Base-by-base conservation (phyloP, 64 coral and sea anemone species). In the Montipora capricornis region DNA sequence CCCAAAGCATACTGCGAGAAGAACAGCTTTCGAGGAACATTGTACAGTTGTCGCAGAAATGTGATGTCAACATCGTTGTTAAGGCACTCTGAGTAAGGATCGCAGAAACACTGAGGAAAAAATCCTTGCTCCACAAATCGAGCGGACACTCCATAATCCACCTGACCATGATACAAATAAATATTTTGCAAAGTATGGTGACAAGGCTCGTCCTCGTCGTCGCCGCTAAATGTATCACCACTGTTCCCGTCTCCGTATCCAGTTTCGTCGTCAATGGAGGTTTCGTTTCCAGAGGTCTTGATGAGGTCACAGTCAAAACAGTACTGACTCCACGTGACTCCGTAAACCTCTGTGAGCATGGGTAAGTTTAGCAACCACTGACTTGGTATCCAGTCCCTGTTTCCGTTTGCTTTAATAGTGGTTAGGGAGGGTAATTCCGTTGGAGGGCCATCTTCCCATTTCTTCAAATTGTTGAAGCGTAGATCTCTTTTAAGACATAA, bases 281-380 rank as follows among this genome's bases (percentile, higher is more conserved):
- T 20, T 37, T 53, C 49, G 6, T 94, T 89, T 76, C 14, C 79
- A 4, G 67, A 59, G 58, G 47, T 90, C 51, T 93, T 98, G 3
- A 76, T 74, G 8, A 98, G 80, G 8, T 91, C 80, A 70, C 96
- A 98, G 16, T 89, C 85, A 19, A 60, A 52, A 24, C 96, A 98
- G 51, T 79, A 57, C 52, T 46, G 15, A 46, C 96, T 98, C 94
- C 93, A 98, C 5, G 96, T 93, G 20, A 98, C 66, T 10, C 94
- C 96, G 4, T 29, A 68, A 3, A 98, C 67, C 52, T 93, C 87
- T 87, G 74, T 76, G 15, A 98, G 90, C 74, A 78, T 93, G 66
- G 57, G 81, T 74, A 98, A 49, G 6, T 93, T n/a, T 12, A 98
- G 51, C 6, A 95, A 12, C 11, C 83, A 52, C 80, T 88, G 80